Conservation (phyloP, 2,888 invertebrate species). For the Omphaloscelis lunosa region DNA sequence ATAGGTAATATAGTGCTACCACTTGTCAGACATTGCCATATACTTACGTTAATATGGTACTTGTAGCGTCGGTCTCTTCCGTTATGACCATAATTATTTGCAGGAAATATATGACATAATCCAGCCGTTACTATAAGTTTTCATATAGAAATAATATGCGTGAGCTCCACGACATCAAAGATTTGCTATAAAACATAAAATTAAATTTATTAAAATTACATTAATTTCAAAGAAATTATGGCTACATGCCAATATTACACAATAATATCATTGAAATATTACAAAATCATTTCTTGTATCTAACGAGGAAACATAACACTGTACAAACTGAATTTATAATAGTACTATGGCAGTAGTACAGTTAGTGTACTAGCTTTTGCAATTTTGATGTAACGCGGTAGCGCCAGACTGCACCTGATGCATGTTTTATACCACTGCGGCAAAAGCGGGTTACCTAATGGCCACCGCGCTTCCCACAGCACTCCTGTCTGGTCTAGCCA, state of each 20-base stretch:
- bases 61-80: slow-evolving; percentile 73
- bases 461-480: slow-evolving; percentile 16
- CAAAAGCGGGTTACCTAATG: slow-evolving; percentile 36
- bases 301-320: slow-evolving; percentile 38
- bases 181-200: neutral
- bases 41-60: neutral
- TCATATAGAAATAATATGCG: slow-evolving; percentile 7
- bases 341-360: slow-evolving; percentile 12
- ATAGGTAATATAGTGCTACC: neutral
- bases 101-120: slow-evolving; percentile 73
- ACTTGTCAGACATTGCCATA: slow-evolving; percentile 17
- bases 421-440: slow-evolving; percentile 68
- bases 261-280: slow-evolving; percentile 11
- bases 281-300: slow-evolving; percentile 22
- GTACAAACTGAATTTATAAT: slow-evolving; percentile 27
- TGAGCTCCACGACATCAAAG: neutral
- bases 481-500: slow-evolving; percentile 26
- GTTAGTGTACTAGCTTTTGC: slow-evolving; percentile 38
- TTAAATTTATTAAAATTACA: neutral
- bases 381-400: slow-evolving; percentile 56
- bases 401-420: slow-evolving; percentile 61
- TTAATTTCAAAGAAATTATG: neutral
- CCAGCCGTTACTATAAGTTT: slow-evolving; percentile 18
- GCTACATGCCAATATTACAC: neutral
- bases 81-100: slow-evolving; percentile 78